Base-by-base conservation (phyloP, 2,888 invertebrate species). In the Atherix ibis region DNA sequence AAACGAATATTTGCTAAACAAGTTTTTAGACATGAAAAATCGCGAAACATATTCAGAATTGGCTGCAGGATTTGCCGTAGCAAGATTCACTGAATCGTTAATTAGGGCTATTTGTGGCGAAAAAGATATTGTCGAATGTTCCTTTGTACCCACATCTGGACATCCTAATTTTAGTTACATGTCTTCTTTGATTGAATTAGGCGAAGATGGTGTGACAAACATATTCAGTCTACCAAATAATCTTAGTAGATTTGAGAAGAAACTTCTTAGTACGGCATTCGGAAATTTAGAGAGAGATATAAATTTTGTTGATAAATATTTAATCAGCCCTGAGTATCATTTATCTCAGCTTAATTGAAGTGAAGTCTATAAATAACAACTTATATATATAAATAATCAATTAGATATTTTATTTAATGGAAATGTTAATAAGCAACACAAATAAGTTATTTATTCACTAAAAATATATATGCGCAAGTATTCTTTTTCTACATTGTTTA, bases 281-380 rank as follows among this genome's bases (percentile, higher is more conserved):
- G 27, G 35, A 13, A 44, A 43, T 16, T 37, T 45, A 9, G 39
- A 44, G 24, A 37, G 41, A 3, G 45, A 44, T 24, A 43, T 45
- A 5, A 34, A 28, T 14, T 14, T 37, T 19, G 45, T 38, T 2
- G 44, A 44, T n/a, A 40, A 41, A 25, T 32, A 43, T 37, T 15
- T 28, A 15, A 28, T 17, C 9, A 15, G 16, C 14, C 9, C 15
- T 12, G 16, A 28, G 8, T 28, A 28, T 28, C 29, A 28, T n/a
- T n/a, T n/a, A n/a, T n/a, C n/a, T n/a, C n/a, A n/a, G n/a, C n/a
- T n/a, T n/a, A n/a, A n/a, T n/a, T n/a, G n/a, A n/a, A n/a, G n/a
- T n/a, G n/a, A n/a, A n/a, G n/a, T n/a, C n/a, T n/a, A n/a, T n/a
- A n/a, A n/a, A n/a, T n/a, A n/a, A n/a, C n/a, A n/a, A n/a, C n/a